Evolutionary conservation across 2,797 vertebrate genomes (phyloP).

Genomic region (Cetoscarus ocellatus): DNA sequence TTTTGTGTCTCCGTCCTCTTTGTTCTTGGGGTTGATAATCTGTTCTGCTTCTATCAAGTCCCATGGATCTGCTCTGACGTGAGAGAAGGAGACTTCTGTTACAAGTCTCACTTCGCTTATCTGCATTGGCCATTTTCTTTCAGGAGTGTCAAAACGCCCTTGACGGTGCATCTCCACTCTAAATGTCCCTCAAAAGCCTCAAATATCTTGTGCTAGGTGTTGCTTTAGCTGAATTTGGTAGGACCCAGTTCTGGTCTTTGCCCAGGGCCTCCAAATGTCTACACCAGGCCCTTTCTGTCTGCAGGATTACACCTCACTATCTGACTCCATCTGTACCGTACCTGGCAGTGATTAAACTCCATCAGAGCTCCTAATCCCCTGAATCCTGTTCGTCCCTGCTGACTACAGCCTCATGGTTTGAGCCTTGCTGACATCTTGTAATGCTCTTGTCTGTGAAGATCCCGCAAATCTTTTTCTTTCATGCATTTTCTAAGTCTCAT

Average conservation of each 20-base stretch:
- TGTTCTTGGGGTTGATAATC: not conserved
- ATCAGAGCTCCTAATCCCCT: conserved; percentile 62
- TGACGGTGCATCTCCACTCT: too few relatives aligned
- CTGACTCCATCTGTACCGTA: conserved; percentile 37
- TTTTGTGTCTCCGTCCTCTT: conserved; percentile 6
- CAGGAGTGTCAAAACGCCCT: too few relatives aligned
- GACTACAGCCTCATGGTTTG: conserved; percentile 28
- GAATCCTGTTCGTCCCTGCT: conserved; percentile 40
- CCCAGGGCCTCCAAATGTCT: too few relatives aligned
- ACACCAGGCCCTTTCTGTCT: conserved; percentile 13
- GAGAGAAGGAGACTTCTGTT: not conserved
- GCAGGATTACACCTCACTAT: conserved; percentile 55
- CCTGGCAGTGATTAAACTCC: conserved; percentile 52
- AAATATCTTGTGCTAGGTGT: too few relatives aligned
- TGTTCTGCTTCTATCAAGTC: not conserved
- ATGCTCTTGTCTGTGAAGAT: conserved; percentile 28
- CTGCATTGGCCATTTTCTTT: too few relatives aligned
- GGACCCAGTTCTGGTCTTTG: too few relatives aligned
- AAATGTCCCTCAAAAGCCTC: too few relatives aligned
- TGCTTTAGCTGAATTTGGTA: too few relatives aligned
- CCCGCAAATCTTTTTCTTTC: not conserved
- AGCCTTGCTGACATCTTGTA: conserved; percentile 37
- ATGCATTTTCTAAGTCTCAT: not conserved
- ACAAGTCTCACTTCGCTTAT: conserved; percentile 11
- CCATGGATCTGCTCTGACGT: not conserved